These are phyloP conservation scores for Anarsia innoxiella DNA, from an alignment of 2,888 invertebrate species.

Conservation along the genomic window DNA sequence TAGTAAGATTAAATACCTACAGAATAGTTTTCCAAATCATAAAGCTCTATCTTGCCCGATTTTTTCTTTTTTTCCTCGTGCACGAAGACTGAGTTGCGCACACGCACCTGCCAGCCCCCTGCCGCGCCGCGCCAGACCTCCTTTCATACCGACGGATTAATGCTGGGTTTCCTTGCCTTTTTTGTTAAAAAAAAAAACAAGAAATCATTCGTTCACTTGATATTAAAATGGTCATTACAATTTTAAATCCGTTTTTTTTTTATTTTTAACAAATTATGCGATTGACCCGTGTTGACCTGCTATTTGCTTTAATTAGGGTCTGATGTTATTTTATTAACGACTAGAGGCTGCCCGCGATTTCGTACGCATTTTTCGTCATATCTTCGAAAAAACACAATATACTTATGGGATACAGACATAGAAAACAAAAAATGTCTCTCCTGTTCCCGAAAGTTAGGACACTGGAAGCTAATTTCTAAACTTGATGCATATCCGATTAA, in stretches of 20 bases:
- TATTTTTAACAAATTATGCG: slow-evolving; percentile 15
- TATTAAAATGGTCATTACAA: slow-evolving; percentile 22
- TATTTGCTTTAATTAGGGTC: too few relatives aligned
- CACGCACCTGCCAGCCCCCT: slow-evolving; percentile 58
- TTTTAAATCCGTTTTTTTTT: slow-evolving; percentile 26
- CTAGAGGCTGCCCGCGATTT: too few relatives aligned
- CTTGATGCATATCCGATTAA: too few relatives aligned
- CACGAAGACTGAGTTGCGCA: slow-evolving; percentile 30
- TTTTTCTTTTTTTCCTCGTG: slow-evolving; percentile 27
- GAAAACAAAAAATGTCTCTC: too few relatives aligned
- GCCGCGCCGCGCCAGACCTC: slow-evolving; percentile 44
- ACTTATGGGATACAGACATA: too few relatives aligned
- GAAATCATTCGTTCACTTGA: slow-evolving; percentile 20
- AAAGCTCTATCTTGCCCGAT: slow-evolving; percentile 15
- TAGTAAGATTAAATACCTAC: too few relatives aligned
- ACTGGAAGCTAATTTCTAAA: too few relatives aligned
- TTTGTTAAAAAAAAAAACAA: slow-evolving; percentile 8
- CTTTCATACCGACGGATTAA: slow-evolving; percentile 54
- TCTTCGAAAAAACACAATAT: too few relatives aligned
- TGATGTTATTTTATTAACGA: too few relatives aligned
- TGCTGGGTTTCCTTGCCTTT: slow-evolving; percentile 27
- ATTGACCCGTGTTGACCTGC: slow-evolving; percentile 19
- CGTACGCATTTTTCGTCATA: too few relatives aligned
- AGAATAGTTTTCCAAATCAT: too few relatives aligned
- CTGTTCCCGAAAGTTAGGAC: too few relatives aligned